Conservation (phyloP, 2,888 invertebrate genomes). For the Gastracanthus pulcherrimus region DNA sequence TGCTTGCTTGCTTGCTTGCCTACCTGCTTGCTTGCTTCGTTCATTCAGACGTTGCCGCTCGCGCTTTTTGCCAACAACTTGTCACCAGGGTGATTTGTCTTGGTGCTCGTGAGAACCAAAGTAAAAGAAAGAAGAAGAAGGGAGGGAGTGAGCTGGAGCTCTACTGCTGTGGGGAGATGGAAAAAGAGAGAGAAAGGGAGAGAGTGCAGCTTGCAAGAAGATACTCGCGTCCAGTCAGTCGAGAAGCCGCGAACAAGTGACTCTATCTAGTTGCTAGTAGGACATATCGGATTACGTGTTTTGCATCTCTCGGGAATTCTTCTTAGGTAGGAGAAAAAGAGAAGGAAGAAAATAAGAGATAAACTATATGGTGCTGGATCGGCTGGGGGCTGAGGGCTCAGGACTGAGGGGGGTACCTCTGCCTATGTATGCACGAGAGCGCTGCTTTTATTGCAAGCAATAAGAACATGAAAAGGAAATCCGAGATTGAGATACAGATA, state of each 20-base stretch:
- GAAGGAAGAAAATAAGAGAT: slow-evolving; percentile 14
- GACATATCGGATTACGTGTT: slow-evolving; percentile 73
- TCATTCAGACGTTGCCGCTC: slow-evolving; percentile 53
- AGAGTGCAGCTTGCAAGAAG: slow-evolving; percentile 7
- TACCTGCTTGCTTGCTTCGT: too few species aligned
- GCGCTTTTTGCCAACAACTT: slow-evolving; percentile 70
- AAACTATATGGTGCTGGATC: neutral
- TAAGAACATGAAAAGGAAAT: slow-evolving; percentile 27
- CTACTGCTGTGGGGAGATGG: too few species aligned
- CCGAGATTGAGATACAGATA: slow-evolving; percentile 35
- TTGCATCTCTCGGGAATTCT: slow-evolving; percentile 62
- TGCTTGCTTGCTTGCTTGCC: too few species aligned
- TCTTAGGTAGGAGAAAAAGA: slow-evolving; percentile 38
- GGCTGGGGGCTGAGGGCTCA: neutral
- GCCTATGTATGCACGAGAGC: too few species aligned
- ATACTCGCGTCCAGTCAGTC: neutral
- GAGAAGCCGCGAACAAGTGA: slow-evolving; percentile 67
- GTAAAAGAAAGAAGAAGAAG: slow-evolving; percentile 17
- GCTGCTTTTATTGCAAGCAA: slow-evolving; percentile 20
- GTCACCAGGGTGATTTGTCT: slow-evolving; percentile 71
- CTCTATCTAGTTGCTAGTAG: slow-evolving; percentile 72
- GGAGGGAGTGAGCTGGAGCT: too few species aligned
- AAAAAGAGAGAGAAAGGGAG: slow-evolving; percentile 11
- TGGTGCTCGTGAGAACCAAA: slow-evolving; percentile 5
- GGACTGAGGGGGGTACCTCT: neutral